Percentiles rank a stretch among this genome's conserved stretches.
Conservation (phyloP, 2,888 invertebrate genomes). For the Platypus cylindrus region DNA sequence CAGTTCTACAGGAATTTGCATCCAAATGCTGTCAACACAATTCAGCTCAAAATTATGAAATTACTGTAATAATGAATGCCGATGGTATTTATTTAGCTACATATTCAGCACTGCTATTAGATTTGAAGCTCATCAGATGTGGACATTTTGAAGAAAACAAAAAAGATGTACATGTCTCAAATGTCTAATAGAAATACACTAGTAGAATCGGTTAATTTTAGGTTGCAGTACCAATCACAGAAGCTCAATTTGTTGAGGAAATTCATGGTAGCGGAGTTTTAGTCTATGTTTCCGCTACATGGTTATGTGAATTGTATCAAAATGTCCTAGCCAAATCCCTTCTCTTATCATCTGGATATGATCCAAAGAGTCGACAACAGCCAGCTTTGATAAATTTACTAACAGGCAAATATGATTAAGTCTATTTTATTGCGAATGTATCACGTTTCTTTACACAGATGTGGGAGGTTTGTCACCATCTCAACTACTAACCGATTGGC, state of each 20-base stretch:
- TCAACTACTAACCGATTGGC: constrained; percentile 79
- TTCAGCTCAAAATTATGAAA: constrained; percentile 49
- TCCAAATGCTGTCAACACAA: constrained; percentile 81
- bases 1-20: constrained; percentile 82
- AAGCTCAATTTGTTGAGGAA: constrained; percentile 85
- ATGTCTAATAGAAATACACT: background rate
- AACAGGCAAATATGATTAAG: constrained; percentile 54
- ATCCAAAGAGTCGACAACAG: constrained; percentile 42
- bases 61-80: constrained; percentile 76
- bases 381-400: constrained; percentile 60
- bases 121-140: constrained; percentile 61
- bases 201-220: constrained; percentile 10
- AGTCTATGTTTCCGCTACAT: constrained; percentile 84
- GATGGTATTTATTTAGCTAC: constrained; percentile 90
- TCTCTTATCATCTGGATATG: constrained; percentile 54
- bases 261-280: constrained; percentile 86
- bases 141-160: constrained; percentile 55
- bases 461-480: constrained; percentile 72
- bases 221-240: constrained; percentile 45
- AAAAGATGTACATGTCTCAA: constrained; percentile 34
- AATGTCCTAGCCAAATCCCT: constrained; percentile 65
- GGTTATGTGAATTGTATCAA: constrained; percentile 87
- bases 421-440: too few relatives aligned
- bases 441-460: constrained; percentile 42
- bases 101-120: constrained; percentile 71